A percentile compares a stretch with the other conserved stretches of the same genome.
Conservation (phyloP, 2,888 invertebrate genomes). For the Perizoma flavofasciatum region DNA sequence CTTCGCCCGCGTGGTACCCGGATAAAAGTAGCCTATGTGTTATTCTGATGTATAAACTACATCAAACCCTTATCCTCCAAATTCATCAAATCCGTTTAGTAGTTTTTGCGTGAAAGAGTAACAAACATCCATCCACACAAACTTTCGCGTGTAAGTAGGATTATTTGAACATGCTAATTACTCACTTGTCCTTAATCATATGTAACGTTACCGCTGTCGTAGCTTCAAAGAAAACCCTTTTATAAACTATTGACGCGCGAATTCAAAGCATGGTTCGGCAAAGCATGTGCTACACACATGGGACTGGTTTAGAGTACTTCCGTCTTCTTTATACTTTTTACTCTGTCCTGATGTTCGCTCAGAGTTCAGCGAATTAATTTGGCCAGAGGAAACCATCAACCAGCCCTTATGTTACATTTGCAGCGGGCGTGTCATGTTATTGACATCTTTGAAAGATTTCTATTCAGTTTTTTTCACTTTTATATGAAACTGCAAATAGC, state of each 20-base stretch:
- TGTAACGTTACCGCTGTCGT: too few species aligned
- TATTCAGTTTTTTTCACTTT: constrained; percentile 12
- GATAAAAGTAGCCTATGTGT: too few species aligned
- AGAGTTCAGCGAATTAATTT: constrained; percentile 74
- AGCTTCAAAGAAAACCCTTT: too few species aligned
- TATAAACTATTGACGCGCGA: not conserved
- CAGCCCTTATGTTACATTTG: constrained; percentile 25
- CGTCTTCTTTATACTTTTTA: constrained; percentile 64
- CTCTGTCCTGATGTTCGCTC: constrained; percentile 47
- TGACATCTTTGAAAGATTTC: constrained; percentile 22
- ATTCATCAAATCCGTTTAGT: too few species aligned
- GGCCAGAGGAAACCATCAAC: constrained; percentile 41
- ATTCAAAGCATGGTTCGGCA: constrained; percentile 46
- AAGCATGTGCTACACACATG: constrained; percentile 65
- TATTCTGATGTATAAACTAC: too few species aligned
- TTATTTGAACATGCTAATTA: too few species aligned
- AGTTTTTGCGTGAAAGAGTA: too few species aligned
- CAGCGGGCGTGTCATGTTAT: constrained; percentile 28
- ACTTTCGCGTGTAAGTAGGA: too few species aligned
- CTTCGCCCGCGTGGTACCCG: too few species aligned
- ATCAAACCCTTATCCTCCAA: too few species aligned
- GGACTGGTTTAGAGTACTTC: constrained; percentile 70
- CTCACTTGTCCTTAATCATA: too few species aligned
- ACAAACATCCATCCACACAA: too few species aligned
- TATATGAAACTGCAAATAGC: not conserved